Percentiles rank a stretch among this genome's conserved stretches.
Evolutionary conservation across 1,140 invertebrate species (phyloP).

Genomic region (Platyscapa corneri): DNA sequence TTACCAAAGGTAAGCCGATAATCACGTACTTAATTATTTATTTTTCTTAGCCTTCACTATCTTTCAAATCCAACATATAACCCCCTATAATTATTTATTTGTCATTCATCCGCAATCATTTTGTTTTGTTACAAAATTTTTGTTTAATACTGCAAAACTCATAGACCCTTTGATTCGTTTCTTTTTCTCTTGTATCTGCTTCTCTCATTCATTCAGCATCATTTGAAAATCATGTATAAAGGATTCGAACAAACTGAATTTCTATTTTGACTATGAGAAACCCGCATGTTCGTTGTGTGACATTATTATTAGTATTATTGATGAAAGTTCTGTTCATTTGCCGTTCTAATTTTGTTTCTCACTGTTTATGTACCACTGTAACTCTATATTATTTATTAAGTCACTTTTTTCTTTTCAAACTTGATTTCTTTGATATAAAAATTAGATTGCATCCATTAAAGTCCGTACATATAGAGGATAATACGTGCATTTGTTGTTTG

Average conservation of each 20-base stretch:
- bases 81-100: conserved; percentile 4
- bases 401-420: conserved; percentile 11
- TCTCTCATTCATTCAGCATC: conserved; percentile 21
- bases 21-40: conserved; percentile 44
- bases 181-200: conserved; percentile 14
- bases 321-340: conserved; percentile 14
- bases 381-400: neutral
- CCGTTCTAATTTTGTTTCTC: conserved; percentile 6
- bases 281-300: conserved; percentile 52
- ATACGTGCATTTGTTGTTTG: conserved; percentile 25
- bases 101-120: neutral
- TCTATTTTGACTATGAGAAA: conserved; percentile 33
- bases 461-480: conserved; percentile 1
- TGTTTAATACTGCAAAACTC: neutral
- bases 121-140: conserved; percentile 23
- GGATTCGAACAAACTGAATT: conserved; percentile 6
- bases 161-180: conserved; percentile 11
- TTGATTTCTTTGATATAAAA: conserved; percentile 1
- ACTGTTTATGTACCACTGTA: conserved; percentile 40
- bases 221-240: conserved; percentile 32
- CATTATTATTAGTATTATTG: conserved; percentile 31
- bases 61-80: neutral
- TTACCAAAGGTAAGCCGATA: conserved; percentile 51
- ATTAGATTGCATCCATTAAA: conserved; percentile 39
- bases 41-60: conserved; percentile 31